phyloP scores from a whole-genome alignment of 2,888 invertebrate genomes.

The Polyploca ridens region DNA sequence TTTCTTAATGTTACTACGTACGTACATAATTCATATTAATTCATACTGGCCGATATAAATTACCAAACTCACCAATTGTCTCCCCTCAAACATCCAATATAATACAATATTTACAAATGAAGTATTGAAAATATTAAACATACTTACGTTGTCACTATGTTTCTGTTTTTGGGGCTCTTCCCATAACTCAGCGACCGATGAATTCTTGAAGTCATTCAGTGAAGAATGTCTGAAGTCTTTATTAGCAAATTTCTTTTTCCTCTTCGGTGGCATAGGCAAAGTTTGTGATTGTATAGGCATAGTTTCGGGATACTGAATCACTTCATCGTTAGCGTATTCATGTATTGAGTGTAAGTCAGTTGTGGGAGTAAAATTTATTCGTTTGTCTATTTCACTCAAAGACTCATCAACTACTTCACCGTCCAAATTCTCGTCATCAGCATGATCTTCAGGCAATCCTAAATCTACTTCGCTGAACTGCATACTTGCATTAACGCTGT shows the following conservation, averaged over 20 bases:
- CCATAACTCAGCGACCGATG: conserved; percentile 56
- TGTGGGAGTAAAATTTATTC: conserved; percentile 66
- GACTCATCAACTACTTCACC: conserved; percentile 46
- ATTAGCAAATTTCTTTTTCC: conserved; percentile 65
- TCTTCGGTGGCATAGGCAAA: conserved; percentile 76
- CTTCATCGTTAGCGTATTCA: conserved; percentile 79
- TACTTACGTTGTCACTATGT: conserved; percentile 73
- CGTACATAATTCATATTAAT: no score
- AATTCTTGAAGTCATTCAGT: conserved; percentile 64
- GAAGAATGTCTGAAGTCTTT: conserved; percentile 68
- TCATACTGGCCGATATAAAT: no score
- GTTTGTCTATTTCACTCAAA: conserved; percentile 49
- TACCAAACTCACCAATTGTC: no score
- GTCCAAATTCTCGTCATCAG: conserved; percentile 50
- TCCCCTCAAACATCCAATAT: no score
- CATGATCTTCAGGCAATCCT: conserved; percentile 79
- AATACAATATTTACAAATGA: background rate
- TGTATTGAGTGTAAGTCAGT: conserved; percentile 73
- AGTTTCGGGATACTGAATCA: conserved; percentile 82
- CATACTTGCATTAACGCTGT: conserved; percentile 70
- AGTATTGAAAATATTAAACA: conserved; percentile 2
- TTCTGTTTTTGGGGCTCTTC: conserved; percentile 55
- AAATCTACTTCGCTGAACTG: conserved; percentile 79
- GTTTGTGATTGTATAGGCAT: conserved; percentile 73
- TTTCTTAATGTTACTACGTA: no score